Base-by-base conservation (phyloP, 2,797 vertebrate genomes). In the Enteromius viviparus region DNA sequence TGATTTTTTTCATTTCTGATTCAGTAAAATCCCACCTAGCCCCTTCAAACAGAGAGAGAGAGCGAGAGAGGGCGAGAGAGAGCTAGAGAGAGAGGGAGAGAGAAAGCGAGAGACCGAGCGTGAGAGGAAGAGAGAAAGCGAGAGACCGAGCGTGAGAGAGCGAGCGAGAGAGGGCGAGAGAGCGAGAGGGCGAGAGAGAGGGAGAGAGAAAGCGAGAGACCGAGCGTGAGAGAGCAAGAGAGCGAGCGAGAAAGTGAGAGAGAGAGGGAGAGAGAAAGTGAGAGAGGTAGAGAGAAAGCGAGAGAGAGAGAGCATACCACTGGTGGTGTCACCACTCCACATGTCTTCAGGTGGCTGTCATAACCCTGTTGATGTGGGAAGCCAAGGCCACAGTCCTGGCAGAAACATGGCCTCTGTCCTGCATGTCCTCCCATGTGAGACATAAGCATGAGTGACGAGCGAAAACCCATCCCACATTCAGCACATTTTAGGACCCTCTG, bases 381-480 rank as follows among this genome's bases (percentile, higher is more conserved):
- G 11, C 94, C 95, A 34, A 94, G 85, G 55, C 95, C 95, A 12
- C 95, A 96, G 88, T 87, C 90, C 88, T 95, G 93, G 87, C 95
- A 96, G 12, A 95, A 91, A 79, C 93, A 95, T 6, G 95, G 95
- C 1, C 93, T 89, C 53, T 91, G 87, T 3, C 90, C 93, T 0
- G 90, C 94, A 47, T 95, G 95, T 0, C 94, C 94, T 0, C 94
- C 94, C 95, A 95, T 95, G 88, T 96, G 95, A 7, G 94, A 96
- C 94, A 95, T 95, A 3, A 96, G 90, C 85, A 95, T 87, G 84
- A 95, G 81, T 2, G 95, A 92, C 0, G 95, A 96, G 1, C 94
- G 92, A 83, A 95, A 96, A 17, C 94, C 94, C 82, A 94, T 95
- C 1, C 94, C 94, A 32, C 95, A 96, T 26, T 95, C 95, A 0